Base-by-base conservation (phyloP, 1,140 invertebrate genomes). In the Heliconius nattereri region DNA sequence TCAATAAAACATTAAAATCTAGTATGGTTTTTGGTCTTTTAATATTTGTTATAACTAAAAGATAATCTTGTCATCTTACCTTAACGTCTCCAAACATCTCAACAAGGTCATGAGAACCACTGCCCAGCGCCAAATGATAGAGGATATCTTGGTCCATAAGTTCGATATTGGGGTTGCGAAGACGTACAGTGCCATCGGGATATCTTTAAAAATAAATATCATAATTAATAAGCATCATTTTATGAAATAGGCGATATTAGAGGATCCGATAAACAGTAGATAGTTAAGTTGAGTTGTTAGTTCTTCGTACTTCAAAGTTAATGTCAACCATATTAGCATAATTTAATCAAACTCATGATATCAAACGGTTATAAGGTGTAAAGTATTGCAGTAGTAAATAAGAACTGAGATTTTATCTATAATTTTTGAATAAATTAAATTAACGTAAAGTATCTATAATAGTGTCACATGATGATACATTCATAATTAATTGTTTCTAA, bases 61-160 rank as follows among this genome's bases (percentile, higher is more conserved):
- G 11, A 26, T 26, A 26, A 16, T n/a, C n/a, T n/a, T n/a, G 13
- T 66, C 16, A 26, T 6, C 23, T 13, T 66, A 99, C 98, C 96
- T 99, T 99, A 57, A 99, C 96, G 94, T 99, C 98, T 26, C 98
- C 97, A 93, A 99, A 99, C 98, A 99, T 98, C 92, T 98, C 97
- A n/a, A 97, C 96, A 13, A 99, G 96, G 94, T 99, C 98, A 90
- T 99, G 97, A 45, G 97, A 98, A 54, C 96, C 97, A 88, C 98
- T 98, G 29, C 98, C 98, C 35, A 99, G 95, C 1, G 98, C 98
- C 85, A 99, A 95, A 95, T 99, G 98, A 91, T 99, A 99, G 35
- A 99, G 94, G 86, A 98, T 98, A 90, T 99, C 99, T 91, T 98
- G 97, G 92, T 98, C 97, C 97, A 98, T 98, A 11, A 98, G 95